These are phyloP conservation scores for Eclectus roratus DNA, from an alignment of 2,113 vertebrate species.

Conservation along the genomic window DNA sequence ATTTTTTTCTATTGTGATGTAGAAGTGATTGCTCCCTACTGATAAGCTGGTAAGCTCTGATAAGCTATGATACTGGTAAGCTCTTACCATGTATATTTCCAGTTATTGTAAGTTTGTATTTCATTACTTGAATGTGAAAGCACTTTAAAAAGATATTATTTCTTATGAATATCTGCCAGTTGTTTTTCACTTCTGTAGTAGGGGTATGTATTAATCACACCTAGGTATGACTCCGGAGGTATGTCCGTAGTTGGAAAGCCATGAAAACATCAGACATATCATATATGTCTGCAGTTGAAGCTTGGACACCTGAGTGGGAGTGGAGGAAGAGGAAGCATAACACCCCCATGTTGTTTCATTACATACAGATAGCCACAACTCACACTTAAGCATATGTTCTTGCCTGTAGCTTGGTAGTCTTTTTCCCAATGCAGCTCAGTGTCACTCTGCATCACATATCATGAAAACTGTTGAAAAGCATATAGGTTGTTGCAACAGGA, in stretches of 20 bases:
- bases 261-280: not conserved
- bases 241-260: not conserved
- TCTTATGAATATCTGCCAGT: not conserved
- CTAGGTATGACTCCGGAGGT: not conserved
- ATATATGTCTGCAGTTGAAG: not conserved
- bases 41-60: not conserved
- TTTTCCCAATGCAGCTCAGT: not conserved
- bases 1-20: not conserved
- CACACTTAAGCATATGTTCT: not conserved
- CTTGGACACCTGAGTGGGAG: not conserved
- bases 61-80: no score
- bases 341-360: not conserved
- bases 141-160: not conserved
- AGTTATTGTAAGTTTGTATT: not conserved
- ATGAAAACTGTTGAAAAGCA: not conserved
- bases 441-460: not conserved
- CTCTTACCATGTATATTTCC: not conserved
- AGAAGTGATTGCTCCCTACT: not conserved
- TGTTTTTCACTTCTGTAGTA: not conserved
- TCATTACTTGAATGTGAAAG: not conserved
- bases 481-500: slow-evolving; percentile 1
- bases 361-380: not conserved
- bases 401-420: not conserved
- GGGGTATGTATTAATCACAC: not conserved
- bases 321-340: not conserved